Conservation (phyloP, 2,888 invertebrate species). For the Dinocampus coccinellae region DNA sequence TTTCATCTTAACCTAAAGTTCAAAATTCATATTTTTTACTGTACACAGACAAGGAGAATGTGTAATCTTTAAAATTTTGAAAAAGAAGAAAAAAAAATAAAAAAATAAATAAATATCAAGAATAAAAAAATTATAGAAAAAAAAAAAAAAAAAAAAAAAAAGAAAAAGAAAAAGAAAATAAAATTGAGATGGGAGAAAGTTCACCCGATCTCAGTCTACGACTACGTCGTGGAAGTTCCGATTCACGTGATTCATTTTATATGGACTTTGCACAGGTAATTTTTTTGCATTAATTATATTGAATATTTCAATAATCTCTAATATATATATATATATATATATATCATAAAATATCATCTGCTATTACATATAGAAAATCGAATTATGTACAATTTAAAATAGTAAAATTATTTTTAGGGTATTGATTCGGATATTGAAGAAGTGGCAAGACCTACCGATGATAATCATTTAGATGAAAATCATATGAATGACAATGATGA, state of each 20-base stretch:
- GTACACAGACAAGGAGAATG: slow-evolving; percentile 42
- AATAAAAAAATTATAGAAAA: slow-evolving; percentile 22
- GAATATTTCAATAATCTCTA: not conserved
- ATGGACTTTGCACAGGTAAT: slow-evolving; percentile 85
- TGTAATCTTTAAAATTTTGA: slow-evolving; percentile 60
- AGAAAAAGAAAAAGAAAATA: slow-evolving; percentile 50
- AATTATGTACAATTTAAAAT: no score
- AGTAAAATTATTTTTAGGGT: slow-evolving; percentile 72
- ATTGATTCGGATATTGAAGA: slow-evolving; percentile 92
- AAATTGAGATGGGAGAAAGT: slow-evolving; percentile 76
- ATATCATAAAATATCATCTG: no score
- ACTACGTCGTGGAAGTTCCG: slow-evolving; percentile 86
- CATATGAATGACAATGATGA: slow-evolving; percentile 51
- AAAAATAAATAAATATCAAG: slow-evolving; percentile 16
- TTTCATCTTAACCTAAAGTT: not conserved
- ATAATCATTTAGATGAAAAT: slow-evolving; percentile 63
- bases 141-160: slow-evolving; percentile 33
- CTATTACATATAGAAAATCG: no score
- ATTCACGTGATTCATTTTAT: slow-evolving; percentile 89
- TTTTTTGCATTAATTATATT: no score
- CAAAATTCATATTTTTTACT: slow-evolving; percentile 29
- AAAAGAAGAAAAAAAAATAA: slow-evolving; percentile 45
- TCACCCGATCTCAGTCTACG: slow-evolving; percentile 89
- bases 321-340: no score
- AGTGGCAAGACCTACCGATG: slow-evolving; percentile 79